Conservation (phyloP, 2,113 vertebrate genomes). For the Psephotus haematonotus region DNA sequence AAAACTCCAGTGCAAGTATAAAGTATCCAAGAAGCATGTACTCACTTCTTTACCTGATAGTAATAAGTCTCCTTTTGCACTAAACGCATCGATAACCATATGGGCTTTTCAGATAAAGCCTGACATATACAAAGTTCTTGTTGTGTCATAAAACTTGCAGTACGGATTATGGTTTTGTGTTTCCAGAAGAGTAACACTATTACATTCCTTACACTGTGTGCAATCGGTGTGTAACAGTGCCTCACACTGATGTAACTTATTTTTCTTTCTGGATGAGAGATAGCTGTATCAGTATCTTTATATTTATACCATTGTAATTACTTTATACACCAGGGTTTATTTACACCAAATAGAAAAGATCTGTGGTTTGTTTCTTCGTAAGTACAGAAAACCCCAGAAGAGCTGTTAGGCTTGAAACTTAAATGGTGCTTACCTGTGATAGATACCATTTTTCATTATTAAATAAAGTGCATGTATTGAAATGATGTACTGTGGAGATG, state of each 20-base stretch:
- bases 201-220: neutral
- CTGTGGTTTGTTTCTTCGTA: neutral
- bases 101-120: neutral
- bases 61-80: neutral
- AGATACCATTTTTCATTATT: neutral
- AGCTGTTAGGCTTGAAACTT: neutral
- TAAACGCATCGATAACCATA: neutral
- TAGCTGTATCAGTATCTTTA: neutral
- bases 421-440: neutral
- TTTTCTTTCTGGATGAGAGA: neutral
- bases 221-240: neutral
- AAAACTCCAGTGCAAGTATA: neutral
- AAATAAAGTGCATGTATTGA: neutral
- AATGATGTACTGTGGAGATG: neutral
- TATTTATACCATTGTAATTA: neutral
- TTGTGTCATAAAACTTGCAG: neutral
- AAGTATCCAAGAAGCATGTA: neutral
- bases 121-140: neutral
- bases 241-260: neutral
- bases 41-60: neutral
- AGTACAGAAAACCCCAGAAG: neutral
- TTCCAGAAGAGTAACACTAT: neutral
- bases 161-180: neutral
- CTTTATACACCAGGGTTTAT: neutral
- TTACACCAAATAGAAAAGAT: neutral